A percentile compares a stretch with the other conserved stretches of the same genome.
Evolutionary conservation across 2,797 vertebrate species (phyloP).

Genomic region (Champsocephalus gunnari): DNA sequence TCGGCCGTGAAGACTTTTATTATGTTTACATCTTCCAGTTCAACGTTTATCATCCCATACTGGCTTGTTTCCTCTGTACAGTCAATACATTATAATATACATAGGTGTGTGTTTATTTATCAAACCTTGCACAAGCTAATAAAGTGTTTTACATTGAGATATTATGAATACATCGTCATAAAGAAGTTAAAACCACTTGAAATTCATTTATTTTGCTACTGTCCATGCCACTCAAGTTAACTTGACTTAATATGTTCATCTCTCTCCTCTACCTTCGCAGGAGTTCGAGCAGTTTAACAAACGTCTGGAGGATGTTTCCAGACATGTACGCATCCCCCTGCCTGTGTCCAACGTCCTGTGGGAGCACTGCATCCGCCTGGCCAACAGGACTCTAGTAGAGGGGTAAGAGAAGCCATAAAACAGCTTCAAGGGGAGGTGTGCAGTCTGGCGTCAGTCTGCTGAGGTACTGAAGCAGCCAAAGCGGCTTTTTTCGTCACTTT

Average conservation of each 20-base stretch:
- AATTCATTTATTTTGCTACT: not conserved
- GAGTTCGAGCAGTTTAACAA: constrained; percentile 97
- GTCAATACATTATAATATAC: too few species aligned
- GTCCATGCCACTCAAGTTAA: not conserved
- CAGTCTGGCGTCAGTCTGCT: not conserved
- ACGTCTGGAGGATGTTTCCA: constrained; percentile 91
- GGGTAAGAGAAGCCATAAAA: constrained; percentile 85
- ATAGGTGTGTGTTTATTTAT: not conserved
- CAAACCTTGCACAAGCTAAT: not conserved
- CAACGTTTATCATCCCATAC: not conserved
- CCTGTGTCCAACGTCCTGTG: constrained; percentile 98
- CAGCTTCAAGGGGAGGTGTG: not conserved
- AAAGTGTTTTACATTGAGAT: not conserved
- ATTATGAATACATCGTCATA: not conserved
- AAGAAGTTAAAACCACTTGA: not conserved
- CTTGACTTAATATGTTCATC: not conserved
- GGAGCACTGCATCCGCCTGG: constrained; percentile 98
- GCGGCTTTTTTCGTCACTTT: not conserved
- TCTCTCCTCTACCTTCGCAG: constrained; percentile 75
- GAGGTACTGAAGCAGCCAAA: not conserved
- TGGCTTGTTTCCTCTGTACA: not conserved
- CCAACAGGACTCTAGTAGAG: constrained; percentile 97
- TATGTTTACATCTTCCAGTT: not conserved
- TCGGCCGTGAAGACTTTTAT: constrained; percentile 10
- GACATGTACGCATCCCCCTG: constrained; percentile 94